Evolutionary conservation across 2,113 vertebrate genomes (phyloP), one percentile per base, ranked within the genome.

Genomic region (Spheniscus mendiculus): DNA sequence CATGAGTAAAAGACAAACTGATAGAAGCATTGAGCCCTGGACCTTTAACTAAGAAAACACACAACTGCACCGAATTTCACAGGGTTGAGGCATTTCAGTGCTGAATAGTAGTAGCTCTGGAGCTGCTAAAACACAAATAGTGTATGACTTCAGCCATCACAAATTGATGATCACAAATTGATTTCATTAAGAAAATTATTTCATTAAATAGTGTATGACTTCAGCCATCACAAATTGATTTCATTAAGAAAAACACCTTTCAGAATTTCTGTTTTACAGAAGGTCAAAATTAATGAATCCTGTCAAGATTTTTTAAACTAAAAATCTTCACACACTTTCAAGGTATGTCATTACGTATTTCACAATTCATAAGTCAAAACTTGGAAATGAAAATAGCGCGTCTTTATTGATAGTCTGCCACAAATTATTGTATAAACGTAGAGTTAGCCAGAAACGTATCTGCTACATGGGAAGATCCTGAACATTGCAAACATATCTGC

Each of bases 401-500:
- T 94, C 95, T 97, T 93, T 96, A 98, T 93, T 97, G 90, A 93
- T 79, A 95, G 88, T 92, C 92, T 96, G 73, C 86, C 95, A 97
- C 82, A 94, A 93, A 89, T 93, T 44, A 59, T 10, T 34, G 69
- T 66, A 93, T 83, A 85, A 81, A 82, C 78, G 79, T 52, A 52
- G 71, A 92, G 74, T 88, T 66, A 83, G 77, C 72, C 27, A 34
- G 87, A 95, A 94, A 95, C 13, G 7, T 79, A 96, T 86, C 81
- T 67, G 70, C 88, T 63, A 70, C 0, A 15, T 71, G 84, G 80
- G 83, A 78, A 85, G 90, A 59, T 89, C 59, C 90, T 18, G 5
- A 95, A 84, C 92, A 79, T 77, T 70, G 82, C 84, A 49, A 90
- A 76, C 38, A 16, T 58, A 70, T 73, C 92, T 83, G 67, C 87